phyloP scores from a whole-genome alignment of 2,113 vertebrate genomes.

The Gnathonemus echidnorhynchus region DNA sequence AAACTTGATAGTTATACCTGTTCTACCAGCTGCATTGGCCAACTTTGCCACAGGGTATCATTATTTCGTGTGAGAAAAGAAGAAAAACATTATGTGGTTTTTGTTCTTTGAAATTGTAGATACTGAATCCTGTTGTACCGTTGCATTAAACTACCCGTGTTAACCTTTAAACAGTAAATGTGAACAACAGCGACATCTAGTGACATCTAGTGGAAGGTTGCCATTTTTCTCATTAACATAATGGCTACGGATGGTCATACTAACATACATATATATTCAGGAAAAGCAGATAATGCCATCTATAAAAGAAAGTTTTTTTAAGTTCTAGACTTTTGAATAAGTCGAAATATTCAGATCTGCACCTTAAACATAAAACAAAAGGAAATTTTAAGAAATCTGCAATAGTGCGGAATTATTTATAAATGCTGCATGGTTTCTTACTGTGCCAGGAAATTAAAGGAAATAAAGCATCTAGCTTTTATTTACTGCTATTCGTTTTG shows the following conservation, averaged over 20 bases:
- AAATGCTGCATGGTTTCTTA: not conserved
- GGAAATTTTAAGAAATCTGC: not conserved
- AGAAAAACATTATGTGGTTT: constrained; percentile 27
- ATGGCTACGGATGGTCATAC: not conserved
- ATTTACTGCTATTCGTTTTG: not conserved
- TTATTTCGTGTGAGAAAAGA: constrained; percentile 28
- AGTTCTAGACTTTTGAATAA: not conserved
- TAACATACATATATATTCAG: not conserved
- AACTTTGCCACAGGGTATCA: constrained; percentile 31
- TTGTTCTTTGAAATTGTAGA: constrained; percentile 30
- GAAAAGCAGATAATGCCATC: not conserved
- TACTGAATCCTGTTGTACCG: constrained; percentile 18
- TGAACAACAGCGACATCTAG: not conserved
- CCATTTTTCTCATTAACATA: not conserved
- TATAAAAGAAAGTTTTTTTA: not conserved
- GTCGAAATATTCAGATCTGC: not conserved
- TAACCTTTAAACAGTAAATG: not conserved
- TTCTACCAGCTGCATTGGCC: constrained; percentile 27
- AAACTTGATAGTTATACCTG: constrained; percentile 21
- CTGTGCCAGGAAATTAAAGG: not conserved
- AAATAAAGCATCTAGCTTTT: not conserved
- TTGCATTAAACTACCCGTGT: not conserved
- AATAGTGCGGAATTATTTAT: not conserved
- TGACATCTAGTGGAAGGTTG: constrained; percentile 16
- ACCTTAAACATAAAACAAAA: constrained; percentile 17